Evolutionary conservation across 2,113 vertebrate genomes (phyloP).

Genomic region (Climacteris rufus): DNA sequence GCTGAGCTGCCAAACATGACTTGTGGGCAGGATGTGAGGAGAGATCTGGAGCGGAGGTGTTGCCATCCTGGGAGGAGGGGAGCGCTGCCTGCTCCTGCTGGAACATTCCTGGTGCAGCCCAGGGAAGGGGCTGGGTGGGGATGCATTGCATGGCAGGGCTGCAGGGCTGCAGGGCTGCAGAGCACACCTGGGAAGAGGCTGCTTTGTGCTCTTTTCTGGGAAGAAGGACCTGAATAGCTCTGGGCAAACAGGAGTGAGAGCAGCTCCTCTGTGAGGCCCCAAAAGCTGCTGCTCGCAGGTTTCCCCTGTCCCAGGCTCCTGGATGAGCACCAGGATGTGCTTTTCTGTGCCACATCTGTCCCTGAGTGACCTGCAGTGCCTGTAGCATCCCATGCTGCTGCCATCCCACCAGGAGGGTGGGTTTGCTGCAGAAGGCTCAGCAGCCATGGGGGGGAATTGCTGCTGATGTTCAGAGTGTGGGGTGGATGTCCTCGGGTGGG

Average conservation of each 20-base stretch:
- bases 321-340: background rate
- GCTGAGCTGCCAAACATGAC: background rate
- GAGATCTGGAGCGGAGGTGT: background rate
- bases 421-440: background rate
- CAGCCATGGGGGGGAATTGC: background rate
- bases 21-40: background rate
- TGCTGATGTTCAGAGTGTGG: rapidly evolving
- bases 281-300: background rate
- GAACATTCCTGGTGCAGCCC: background rate
- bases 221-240: rapidly evolving
- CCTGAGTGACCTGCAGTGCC: background rate
- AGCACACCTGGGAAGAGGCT: background rate
- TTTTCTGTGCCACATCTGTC: background rate
- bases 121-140: background rate
- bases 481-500: background rate
- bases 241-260: background rate
- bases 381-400: rapidly evolving
- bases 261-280: background rate
- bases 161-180: background rate
- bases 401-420: background rate
- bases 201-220: background rate
- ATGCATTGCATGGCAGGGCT: background rate
- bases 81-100: background rate
- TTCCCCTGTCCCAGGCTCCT: background rate
- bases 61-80: background rate